Base-by-base conservation (phyloP, 2,113 vertebrate species). In the Psittacus erithacus region DNA sequence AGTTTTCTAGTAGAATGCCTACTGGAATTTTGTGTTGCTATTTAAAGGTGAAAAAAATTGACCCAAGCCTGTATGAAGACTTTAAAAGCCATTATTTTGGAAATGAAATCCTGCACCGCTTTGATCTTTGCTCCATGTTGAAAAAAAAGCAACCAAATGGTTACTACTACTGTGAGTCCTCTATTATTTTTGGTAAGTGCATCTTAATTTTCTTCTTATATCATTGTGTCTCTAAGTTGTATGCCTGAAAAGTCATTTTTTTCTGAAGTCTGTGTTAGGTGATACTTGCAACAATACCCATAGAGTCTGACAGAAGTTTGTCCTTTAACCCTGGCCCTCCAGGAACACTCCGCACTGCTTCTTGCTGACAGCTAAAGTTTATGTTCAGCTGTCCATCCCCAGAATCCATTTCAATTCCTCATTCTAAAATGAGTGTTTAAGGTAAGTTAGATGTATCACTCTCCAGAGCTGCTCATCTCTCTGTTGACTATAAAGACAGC, bases 111-210 rank as follows among this genome's bases (percentile, higher is more conserved):
- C 96, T 99, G 53, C 97, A 97, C 49, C 97, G 98, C 55, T 94
- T 99, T 74, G 99, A 99, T 96, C 98, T 99, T 94, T 99, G 99
- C 94, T 99, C 99, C 83, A 99, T 99, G 99, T 74, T 98, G 96
- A 99, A 99, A 97, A 99, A 98, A 96, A 99, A 99, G 94, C 98
- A 98, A 55, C 97, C 98, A 8, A 98, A 98, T 92, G 99, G 99
- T 49, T 99, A 99, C 95, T 99, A 99, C 93, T 98, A 99, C 96
- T 98, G 98, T 19, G 99, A 99, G 93, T 98, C 98, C 19, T 99
- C 99, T 46, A 95, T 99, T 90, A 93, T 96, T 46, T 95, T 99
- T 67, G 98, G 99, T 99, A 86, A 99, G 99, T 98, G 38, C 41
- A 35, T 47, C 50, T 92, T 74, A 52, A 71, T 77, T 79, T 85